A percentile compares a stretch with the other conserved stretches of the same genome.
These are phyloP conservation scores for Cheilosia vulpina DNA, from an alignment of 2,888 invertebrate species.

Conservation along the genomic window DNA sequence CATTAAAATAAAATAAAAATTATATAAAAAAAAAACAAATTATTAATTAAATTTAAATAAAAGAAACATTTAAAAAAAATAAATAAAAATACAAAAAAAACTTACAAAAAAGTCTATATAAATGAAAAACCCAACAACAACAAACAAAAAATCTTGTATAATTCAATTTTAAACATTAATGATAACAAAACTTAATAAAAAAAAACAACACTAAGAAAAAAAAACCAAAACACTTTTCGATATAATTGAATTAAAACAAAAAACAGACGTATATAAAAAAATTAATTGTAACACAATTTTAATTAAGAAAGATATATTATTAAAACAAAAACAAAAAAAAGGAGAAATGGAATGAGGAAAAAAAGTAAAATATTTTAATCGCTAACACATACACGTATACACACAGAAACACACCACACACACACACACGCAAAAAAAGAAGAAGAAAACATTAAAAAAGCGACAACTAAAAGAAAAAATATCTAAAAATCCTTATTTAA, in stretches of 20 bases:
- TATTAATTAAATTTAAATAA: constrained; percentile 77
- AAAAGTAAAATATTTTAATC: constrained; percentile 64
- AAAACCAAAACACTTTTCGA: constrained; percentile 75
- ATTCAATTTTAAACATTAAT: constrained; percentile 72
- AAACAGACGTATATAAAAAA: constrained; percentile 71
- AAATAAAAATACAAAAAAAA: constrained; percentile 72
- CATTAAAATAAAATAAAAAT: constrained; percentile 78
- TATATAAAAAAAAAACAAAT: constrained; percentile 79
- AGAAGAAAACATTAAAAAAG: constrained; percentile 47
- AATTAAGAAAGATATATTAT: constrained; percentile 74
- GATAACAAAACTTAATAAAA: constrained; percentile 77
- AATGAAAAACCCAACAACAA: constrained; percentile 62
- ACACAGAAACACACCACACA: constrained; percentile 39
- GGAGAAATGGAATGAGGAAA: constrained; percentile 76
- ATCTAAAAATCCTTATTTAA: constrained; percentile 64
- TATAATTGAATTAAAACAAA: constrained; percentile 75
- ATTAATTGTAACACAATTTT: constrained; percentile 75
- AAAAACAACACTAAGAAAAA: constrained; percentile 77
- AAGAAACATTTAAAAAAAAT: constrained; percentile 73
- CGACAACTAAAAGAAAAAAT: constrained; percentile 23
- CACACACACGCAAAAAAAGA: constrained; percentile 1
- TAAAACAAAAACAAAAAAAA: constrained; percentile 78
- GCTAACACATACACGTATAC: constrained; percentile 49
- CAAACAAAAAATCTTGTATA: constrained; percentile 73
- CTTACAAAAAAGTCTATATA: constrained; percentile 69